Percentiles rank a stretch among this genome's conserved stretches.
Conservation (phyloP, 2,888 invertebrate genomes). For the Barypeithes pellucidus region DNA sequence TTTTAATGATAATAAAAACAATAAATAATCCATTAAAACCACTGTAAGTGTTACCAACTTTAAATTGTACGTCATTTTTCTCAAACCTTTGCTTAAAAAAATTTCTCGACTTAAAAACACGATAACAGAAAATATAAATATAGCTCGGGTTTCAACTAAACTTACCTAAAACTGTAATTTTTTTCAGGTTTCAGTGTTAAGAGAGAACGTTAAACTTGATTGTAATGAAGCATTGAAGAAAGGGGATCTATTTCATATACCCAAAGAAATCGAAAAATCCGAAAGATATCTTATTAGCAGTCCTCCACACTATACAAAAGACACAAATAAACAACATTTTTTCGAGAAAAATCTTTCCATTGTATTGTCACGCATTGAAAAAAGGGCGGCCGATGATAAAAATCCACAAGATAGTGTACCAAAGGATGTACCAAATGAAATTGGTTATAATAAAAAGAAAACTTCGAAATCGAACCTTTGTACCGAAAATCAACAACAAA, state of each 20-base stretch:
- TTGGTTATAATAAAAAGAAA: neutral
- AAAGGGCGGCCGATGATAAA: neutral
- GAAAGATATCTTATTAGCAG: conserved; percentile 26
- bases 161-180: too few relatives aligned
- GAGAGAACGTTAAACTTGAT: neutral
- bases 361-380: conserved; percentile 2
- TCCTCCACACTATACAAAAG: conserved; percentile 19
- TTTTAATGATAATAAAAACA: too few relatives aligned
- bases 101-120: too few relatives aligned
- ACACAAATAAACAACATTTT: neutral
- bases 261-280: neutral
- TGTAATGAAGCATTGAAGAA: too few relatives aligned
- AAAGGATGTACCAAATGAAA: neutral
- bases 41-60: too few relatives aligned
- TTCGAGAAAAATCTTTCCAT: conserved; percentile 10
- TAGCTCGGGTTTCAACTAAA: too few relatives aligned
- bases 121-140: too few relatives aligned
- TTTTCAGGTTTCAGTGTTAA: conserved; percentile 4
- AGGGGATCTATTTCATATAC: conserved; percentile 1
- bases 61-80: too few relatives aligned
- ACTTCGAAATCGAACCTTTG: neutral
- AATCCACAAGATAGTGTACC: neutral
- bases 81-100: too few relatives aligned
- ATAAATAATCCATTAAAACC: too few relatives aligned
- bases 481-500: neutral